Conservation (phyloP, 2,888 invertebrate genomes). For the Agonopterix arenella region DNA sequence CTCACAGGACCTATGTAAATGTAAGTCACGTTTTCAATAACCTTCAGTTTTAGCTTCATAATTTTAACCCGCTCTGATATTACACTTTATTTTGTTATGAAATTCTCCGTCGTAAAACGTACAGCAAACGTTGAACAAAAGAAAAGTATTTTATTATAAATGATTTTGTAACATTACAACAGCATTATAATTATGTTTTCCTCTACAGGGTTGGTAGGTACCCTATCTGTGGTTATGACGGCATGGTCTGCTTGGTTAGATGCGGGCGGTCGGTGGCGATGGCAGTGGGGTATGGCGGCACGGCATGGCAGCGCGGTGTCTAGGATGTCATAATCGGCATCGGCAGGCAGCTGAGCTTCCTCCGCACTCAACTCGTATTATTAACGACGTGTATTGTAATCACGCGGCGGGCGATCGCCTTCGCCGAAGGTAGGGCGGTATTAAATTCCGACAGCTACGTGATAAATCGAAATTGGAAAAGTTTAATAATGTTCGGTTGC, state of each 20-base stretch:
- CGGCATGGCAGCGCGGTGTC: constrained; percentile 3
- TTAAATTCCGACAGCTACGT: constrained; percentile 78
- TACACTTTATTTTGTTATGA: constrained; percentile 71
- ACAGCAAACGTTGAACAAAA: constrained; percentile 7
- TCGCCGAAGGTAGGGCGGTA: constrained; percentile 76
- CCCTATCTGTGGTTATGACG: no score
- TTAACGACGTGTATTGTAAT: constrained; percentile 77
- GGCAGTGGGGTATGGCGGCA: not conserved
- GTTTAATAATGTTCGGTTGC: constrained; percentile 78
- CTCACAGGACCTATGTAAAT: constrained; percentile 66
- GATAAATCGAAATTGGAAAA: constrained; percentile 78
- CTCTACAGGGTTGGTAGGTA: not conserved
- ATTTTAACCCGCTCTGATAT: constrained; percentile 71
- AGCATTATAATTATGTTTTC: not conserved
- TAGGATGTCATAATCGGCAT: constrained; percentile 35
- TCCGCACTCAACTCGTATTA: constrained; percentile 62
- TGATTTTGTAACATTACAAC: constrained; percentile 1
- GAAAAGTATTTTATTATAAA: constrained; percentile 5
- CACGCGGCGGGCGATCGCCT: constrained; percentile 76
- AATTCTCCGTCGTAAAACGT: constrained; percentile 38
- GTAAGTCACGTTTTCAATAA: constrained; percentile 77
- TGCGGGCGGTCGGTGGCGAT: not conserved
- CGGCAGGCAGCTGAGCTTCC: constrained; percentile 36
- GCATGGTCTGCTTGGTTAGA: not conserved
- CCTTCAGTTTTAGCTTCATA: constrained; percentile 76